Base-by-base conservation (phyloP, 1,140 invertebrate species). In the Eumaeus atala region DNA sequence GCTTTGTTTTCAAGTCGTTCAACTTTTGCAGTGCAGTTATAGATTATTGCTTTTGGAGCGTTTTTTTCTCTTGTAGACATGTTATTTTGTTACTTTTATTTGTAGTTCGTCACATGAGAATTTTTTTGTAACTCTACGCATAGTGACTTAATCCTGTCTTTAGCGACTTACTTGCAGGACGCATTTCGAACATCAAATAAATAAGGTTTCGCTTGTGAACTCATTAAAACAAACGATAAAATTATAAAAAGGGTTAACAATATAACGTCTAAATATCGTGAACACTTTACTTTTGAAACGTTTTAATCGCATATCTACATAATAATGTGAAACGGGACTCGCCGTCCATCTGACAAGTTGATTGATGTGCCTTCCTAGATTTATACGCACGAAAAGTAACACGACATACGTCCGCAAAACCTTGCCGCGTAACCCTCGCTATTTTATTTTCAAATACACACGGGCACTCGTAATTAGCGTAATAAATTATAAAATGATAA, bases 401-500 rank as follows among this genome's bases (percentile, higher is more conserved):
- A 79, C 69, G 74, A 74, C 64, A 81, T 72, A 74, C 65, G 76
- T 84, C 77, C 76, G 70, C 78, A 71, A 72, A 75, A 74, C 73
- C 71, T 79, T 74, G n/a, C n/a, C n/a, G n/a, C 67, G 66, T 69
- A 67, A 66, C 53, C 73, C 65, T 77, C 66, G 77, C 82, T 74
- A 81, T 83, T 64, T 83, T 63, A 76, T 83, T 82, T 87, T 85
- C 74, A 78, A 74, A 87, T 76, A 75, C 69, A 69, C 68, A 55
- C 73, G 2, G 21, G 21, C 71, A 77, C 76, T 77, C 69, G 78
- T 85, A 87, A 87, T 87, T 87, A 87, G 80, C 74, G 80, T 85
- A 83, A 87, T 87, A 87, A 84, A 87, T 87, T 83, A 81, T 81
- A 83, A 87, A 87, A 87, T 81, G 84, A 84, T 87, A 87, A 82